phyloP scores from a whole-genome alignment of 1,140 invertebrate genomes.

The Hyphantria cunea region DNA sequence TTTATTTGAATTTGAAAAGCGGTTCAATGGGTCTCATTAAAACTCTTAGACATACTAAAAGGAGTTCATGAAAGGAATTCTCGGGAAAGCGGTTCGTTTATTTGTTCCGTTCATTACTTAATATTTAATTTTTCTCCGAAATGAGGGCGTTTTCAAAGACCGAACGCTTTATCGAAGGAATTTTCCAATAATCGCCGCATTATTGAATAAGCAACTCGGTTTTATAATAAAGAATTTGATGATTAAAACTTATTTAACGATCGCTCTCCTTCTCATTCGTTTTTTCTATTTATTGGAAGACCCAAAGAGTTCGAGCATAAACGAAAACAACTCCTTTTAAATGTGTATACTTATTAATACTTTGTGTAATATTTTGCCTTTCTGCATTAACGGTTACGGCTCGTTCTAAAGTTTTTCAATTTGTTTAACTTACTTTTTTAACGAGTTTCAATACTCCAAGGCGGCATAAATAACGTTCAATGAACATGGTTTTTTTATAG shows the following conservation, averaged over 20 bases:
- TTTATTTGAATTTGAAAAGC: conserved; percentile 67
- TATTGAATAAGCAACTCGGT: conserved; percentile 62
- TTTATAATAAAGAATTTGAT: conserved; percentile 54
- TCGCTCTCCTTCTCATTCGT: too few species aligned
- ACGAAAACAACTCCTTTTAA: conserved; percentile 8
- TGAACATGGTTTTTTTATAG: too few species aligned
- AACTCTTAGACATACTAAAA: conserved; percentile 50
- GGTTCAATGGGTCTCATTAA: conserved; percentile 64
- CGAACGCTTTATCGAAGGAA: conserved; percentile 49
- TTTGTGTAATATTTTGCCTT: not conserved
- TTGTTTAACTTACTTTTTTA: not conserved
- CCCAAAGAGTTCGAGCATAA: conserved; percentile 12
- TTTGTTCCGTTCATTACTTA: conserved; percentile 65
- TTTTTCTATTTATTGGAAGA: not conserved
- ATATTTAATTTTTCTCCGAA: conserved; percentile 64
- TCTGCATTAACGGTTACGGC: not conserved
- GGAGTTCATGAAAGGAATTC: conserved; percentile 53
- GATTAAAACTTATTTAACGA: conserved; percentile 51
- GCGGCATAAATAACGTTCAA: too few species aligned
- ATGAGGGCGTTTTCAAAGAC: conserved; percentile 33
- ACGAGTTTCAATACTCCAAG: too few species aligned
- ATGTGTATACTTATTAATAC: not conserved
- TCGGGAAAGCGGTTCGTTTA: conserved; percentile 49
- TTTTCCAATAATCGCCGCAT: conserved; percentile 65
- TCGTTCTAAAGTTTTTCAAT: not conserved